Conservation (phyloP, 2,888 invertebrate species). For the Rotaria sp. region DNA sequence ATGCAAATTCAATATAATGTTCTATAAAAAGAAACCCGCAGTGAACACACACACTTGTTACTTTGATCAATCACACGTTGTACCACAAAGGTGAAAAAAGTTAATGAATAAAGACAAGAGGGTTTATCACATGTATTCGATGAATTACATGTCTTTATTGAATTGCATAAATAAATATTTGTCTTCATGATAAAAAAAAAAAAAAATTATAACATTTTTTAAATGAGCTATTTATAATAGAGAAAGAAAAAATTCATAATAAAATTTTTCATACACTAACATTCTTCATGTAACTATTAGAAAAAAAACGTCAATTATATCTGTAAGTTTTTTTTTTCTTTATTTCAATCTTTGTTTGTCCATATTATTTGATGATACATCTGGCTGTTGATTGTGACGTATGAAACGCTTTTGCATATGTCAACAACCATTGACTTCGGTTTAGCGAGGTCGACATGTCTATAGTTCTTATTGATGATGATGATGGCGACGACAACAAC, state of each 20-base stretch:
- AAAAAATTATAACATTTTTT: neutral
- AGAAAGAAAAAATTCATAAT: neutral
- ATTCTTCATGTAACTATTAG: no score
- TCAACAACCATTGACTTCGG: neutral
- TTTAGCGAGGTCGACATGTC: neutral
- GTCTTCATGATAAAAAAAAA: neutral
- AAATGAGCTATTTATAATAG: neutral
- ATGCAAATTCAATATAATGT: conserved; percentile 4
- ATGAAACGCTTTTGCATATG: neutral
- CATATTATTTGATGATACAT: neutral
- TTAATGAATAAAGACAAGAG: neutral
- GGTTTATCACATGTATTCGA: neutral
- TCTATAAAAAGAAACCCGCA: neutral
- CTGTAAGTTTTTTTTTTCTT: neutral
- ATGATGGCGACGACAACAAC: neutral
- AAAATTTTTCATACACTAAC: no score
- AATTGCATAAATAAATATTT: neutral
- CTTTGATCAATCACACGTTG: neutral
- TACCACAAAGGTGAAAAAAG: neutral
- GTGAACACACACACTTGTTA: neutral
- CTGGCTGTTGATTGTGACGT: neutral
- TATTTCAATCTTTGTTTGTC: neutral
- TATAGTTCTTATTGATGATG: neutral
- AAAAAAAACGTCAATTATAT: neutral
- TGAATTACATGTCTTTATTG: neutral